phyloP scores from a whole-genome alignment of 2,888 invertebrate genomes.

The Eristalinus aeneus region DNA sequence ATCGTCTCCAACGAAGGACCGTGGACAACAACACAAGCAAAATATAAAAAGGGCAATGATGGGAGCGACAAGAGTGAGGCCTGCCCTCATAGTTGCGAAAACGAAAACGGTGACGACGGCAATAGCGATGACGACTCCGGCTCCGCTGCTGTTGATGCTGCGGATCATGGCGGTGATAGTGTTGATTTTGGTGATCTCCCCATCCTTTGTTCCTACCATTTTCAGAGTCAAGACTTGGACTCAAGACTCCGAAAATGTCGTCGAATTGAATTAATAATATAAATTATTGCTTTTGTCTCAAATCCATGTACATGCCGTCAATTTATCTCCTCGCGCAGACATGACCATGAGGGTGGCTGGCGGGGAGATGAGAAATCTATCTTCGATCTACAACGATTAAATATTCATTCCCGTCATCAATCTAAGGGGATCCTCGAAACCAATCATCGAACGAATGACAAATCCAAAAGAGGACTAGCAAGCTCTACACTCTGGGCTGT shows the following conservation, averaged over 20 bases:
- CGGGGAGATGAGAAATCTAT: conserved; percentile 25
- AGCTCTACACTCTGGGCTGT: background rate
- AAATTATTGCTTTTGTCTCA: conserved; percentile 68
- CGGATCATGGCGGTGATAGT: no score
- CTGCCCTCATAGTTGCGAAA: no score
- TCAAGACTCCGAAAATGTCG: conserved; percentile 61
- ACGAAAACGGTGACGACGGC: background rate
- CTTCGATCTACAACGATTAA: conserved; percentile 60
- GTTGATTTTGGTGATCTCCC: background rate
- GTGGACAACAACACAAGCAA: background rate
- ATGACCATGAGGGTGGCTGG: background rate
- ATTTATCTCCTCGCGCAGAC: conserved; percentile 42
- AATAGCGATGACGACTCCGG: background rate
- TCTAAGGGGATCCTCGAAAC: conserved; percentile 28
- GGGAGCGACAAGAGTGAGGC: no score
- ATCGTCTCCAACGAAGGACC: conserved; percentile 10
- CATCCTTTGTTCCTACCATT: conserved; percentile 51
- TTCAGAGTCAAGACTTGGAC: conserved; percentile 56
- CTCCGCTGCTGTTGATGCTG: no score
- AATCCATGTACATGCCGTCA: conserved; percentile 56
- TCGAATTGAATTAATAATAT: conserved; percentile 67
- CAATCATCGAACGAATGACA: conserved; percentile 4
- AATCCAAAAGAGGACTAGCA: conserved; percentile 24
- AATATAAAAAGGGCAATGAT: no score
- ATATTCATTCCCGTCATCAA: conserved; percentile 68